Percentiles rank a stretch among this genome's conserved stretches.
These are phyloP conservation scores for Coregonus sp. DNA, from an alignment of 2,797 vertebrate species.

Conservation along the genomic window DNA sequence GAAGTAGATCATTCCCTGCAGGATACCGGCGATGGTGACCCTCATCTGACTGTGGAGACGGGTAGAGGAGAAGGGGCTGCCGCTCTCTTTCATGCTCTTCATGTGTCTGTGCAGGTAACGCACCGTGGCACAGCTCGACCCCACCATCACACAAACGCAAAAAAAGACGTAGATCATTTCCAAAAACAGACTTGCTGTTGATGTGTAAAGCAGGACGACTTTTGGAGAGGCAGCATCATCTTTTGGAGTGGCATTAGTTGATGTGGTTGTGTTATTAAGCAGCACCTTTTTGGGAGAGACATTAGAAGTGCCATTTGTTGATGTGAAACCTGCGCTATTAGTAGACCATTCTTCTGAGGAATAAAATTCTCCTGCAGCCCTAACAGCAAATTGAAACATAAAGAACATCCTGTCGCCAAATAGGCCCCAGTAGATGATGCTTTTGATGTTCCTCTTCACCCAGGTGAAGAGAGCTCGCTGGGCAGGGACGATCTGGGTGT, in stretches of 20 bases:
- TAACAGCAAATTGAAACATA: not conserved
- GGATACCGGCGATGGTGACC: constrained; percentile 42
- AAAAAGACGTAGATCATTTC: constrained; percentile 8
- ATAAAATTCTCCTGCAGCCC: too few relatives aligned
- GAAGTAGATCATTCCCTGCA: constrained; percentile 48
- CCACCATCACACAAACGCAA: constrained; percentile 29
- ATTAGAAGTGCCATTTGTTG: too few relatives aligned
- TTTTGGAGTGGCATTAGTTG: accelerated
- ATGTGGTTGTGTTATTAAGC: not conserved
- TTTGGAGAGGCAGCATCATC: not conserved
- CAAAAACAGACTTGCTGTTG: not conserved
- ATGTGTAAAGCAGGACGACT: not conserved
- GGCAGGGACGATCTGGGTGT: constrained; percentile 54
- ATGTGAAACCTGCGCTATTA: too few relatives aligned
- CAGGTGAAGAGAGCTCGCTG: constrained; percentile 33
- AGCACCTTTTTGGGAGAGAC: too few relatives aligned
- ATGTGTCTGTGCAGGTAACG: constrained; percentile 55
- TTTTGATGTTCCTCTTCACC: constrained; percentile 28
- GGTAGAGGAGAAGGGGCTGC: constrained; percentile 13
- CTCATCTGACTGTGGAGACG: not conserved
- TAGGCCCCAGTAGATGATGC: constrained; percentile 32
- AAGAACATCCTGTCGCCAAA: constrained; percentile 8
- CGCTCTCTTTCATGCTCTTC: constrained; percentile 28
- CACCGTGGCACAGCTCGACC: not conserved
- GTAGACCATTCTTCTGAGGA: too few relatives aligned